phyloP scores from a whole-genome alignment of 2,113 vertebrate genomes.

The Leptosomus discolor region DNA sequence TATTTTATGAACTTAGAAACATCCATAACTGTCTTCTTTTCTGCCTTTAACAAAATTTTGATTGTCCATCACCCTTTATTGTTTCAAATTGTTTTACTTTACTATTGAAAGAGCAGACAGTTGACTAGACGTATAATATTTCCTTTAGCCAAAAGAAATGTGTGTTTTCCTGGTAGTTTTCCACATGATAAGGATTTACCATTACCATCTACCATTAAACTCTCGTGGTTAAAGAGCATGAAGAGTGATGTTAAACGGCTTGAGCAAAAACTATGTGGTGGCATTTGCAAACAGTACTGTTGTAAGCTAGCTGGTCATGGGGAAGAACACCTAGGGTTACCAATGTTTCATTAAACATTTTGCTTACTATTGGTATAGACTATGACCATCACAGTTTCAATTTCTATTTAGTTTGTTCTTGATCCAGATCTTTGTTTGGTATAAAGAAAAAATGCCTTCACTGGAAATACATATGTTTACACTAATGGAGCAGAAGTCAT shows the following conservation, averaged over 20 bases:
- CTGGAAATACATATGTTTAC: neutral
- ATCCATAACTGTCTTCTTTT: neutral
- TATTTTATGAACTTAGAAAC: constrained; percentile 42
- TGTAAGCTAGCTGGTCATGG: neutral
- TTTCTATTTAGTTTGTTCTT: neutral
- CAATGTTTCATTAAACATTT: neutral
- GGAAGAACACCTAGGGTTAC: neutral
- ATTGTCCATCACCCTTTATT: constrained; percentile 9
- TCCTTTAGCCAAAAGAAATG: neutral
- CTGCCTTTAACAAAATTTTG: constrained; percentile 55
- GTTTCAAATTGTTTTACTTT: constrained; percentile 2
- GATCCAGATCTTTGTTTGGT: neutral
- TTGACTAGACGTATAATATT: neutral
- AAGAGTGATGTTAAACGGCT: neutral
- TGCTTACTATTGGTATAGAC: neutral
- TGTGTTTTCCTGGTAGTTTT: neutral
- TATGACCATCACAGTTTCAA: neutral
- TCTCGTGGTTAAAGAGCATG: neutral
- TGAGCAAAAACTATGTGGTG: neutral
- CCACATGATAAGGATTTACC: neutral
- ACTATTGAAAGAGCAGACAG: neutral
- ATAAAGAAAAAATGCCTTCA: neutral
- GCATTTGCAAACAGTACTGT: neutral
- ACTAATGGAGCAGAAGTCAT: neutral
- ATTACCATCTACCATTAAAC: neutral